Percentiles rank a stretch among this genome's conserved stretches.
These are phyloP conservation scores for Sturnus vulgaris DNA, from an alignment of 2,113 vertebrate species.

Conservation along the genomic window DNA sequence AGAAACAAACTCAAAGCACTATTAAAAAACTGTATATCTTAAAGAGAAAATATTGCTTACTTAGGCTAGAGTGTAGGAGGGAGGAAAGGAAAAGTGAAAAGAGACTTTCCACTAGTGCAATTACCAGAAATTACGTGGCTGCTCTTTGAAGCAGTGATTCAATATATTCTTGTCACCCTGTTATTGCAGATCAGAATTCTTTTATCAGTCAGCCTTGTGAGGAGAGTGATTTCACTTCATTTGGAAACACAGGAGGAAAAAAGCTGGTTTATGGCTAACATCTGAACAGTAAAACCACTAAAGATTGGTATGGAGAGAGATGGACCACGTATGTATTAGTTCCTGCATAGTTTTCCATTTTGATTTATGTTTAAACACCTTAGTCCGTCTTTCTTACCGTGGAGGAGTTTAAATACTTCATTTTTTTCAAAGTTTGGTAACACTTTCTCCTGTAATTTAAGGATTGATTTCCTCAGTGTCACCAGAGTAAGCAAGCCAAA, in stretches of 20 bases:
- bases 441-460: neutral
- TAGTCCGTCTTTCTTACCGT: neutral
- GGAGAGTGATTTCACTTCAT: neutral
- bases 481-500: constrained; percentile 11
- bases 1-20: neutral
- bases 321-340: neutral
- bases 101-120: neutral
- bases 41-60: neutral
- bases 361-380: neutral
- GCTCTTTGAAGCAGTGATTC: constrained; percentile 25
- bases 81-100: constrained; percentile 30
- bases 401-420: neutral
- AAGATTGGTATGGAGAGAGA: neutral
- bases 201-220: neutral
- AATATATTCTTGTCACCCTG: neutral
- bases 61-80: constrained; percentile 17
- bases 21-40: neutral
- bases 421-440: neutral
- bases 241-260: neutral
- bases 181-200: constrained; percentile 14
- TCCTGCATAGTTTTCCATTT: neutral
- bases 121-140: constrained; percentile 37
- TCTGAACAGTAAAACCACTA: neutral
- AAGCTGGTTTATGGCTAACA: neutral
- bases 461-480: neutral